phyloP scores from a whole-genome alignment of 2,113 vertebrate species.

The Eolophus roseicapilla region DNA sequence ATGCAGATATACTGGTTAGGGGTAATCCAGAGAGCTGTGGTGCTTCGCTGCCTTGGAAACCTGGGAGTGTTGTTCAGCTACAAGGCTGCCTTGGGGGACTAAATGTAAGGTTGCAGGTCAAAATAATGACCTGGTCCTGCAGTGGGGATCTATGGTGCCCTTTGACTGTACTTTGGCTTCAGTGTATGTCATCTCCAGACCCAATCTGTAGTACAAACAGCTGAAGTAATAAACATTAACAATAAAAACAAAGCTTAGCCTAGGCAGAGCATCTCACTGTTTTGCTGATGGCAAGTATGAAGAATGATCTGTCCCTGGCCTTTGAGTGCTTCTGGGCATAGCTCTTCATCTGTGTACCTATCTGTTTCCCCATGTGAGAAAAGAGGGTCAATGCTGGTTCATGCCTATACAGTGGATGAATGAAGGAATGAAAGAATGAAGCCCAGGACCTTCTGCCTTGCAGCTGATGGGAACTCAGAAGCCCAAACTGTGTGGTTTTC shows the following conservation, averaged over 20 bases:
- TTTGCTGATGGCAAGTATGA: neutral
- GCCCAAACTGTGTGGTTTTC: neutral
- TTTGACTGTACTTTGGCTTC: neutral
- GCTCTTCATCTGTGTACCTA: neutral
- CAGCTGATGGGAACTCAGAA: neutral
- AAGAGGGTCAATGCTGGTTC: neutral
- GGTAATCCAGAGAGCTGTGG: neutral
- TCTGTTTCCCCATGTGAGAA: neutral
- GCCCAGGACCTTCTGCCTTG: neutral
- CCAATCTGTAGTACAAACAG: neutral
- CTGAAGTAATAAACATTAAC: neutral
- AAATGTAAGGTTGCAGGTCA: neutral
- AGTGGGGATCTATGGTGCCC: neutral
- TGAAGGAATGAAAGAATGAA: too few relatives aligned
- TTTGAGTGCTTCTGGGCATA: neutral
- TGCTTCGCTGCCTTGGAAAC: neutral
- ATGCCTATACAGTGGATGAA: fast-evolving
- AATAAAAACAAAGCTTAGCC: neutral
- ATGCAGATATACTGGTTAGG: neutral
- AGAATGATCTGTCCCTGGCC: neutral
- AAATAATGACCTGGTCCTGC: neutral
- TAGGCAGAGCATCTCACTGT: neutral
- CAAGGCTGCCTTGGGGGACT: neutral
- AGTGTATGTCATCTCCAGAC: neutral
- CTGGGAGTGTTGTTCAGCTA: fast-evolving